These are phyloP conservation scores for Falco novaeseelandiae DNA, from an alignment of 2,797 vertebrate genomes.

Conservation along the genomic window DNA sequence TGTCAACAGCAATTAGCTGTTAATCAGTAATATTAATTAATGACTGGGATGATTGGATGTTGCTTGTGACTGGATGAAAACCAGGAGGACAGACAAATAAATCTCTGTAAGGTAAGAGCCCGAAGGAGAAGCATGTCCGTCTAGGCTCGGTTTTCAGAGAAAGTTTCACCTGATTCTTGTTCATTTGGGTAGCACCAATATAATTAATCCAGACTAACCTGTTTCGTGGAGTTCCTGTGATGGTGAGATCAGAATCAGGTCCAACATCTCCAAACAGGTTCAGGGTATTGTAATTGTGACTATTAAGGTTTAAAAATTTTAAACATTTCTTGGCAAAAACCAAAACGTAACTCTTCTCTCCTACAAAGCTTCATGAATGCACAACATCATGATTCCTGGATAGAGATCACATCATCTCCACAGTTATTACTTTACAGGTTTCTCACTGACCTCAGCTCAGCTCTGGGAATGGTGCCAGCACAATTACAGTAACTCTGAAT, in stretches of 20 bases:
- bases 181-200: neutral
- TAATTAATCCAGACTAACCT: neutral
- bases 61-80: neutral
- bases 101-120: neutral
- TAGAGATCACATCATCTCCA: constrained; percentile 17
- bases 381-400: neutral
- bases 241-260: neutral
- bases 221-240: neutral
- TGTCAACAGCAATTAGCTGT: neutral
- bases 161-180: neutral
- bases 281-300: neutral
- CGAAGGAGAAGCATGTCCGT: neutral
- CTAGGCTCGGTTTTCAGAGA: neutral
- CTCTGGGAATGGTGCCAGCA: constrained; percentile 48
- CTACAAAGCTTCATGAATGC: neutral
- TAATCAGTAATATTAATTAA: neutral
- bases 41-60: neutral
- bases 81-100: neutral
- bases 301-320: neutral
- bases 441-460: constrained; percentile 49
- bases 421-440: constrained; percentile 47
- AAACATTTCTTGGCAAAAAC: neutral
- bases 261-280: neutral
- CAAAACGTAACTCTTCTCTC: neutral
- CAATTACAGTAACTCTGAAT: constrained; percentile 36